These are phyloP conservation scores for Riptortus pedestris DNA, from an alignment of 1,140 invertebrate genomes.

Conservation along the genomic window DNA sequence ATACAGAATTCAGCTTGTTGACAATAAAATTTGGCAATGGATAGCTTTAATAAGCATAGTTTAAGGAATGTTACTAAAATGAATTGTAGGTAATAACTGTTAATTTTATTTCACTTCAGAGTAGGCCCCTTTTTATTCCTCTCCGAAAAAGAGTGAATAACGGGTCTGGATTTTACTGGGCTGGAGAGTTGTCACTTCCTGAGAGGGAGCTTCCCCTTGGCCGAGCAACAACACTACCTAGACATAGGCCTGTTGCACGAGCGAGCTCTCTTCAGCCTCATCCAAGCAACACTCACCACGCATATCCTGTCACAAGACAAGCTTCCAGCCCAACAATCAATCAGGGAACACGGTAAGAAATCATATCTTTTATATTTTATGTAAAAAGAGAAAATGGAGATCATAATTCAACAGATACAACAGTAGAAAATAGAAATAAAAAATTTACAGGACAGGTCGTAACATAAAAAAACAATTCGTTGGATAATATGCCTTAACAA, in stretches of 20 bases:
- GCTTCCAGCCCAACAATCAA: constrained; percentile 34
- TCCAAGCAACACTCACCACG: constrained; percentile 25
- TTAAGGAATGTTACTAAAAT: too few species aligned
- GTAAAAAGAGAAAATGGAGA: too few species aligned
- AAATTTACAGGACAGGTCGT: too few species aligned
- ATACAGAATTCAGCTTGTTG: too few species aligned
- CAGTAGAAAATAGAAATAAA: too few species aligned
- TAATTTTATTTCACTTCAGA: neutral
- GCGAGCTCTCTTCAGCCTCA: constrained; percentile 34
- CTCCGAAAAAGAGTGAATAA: constrained; percentile 35
- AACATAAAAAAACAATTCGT: too few species aligned
- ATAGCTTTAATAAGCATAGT: too few species aligned
- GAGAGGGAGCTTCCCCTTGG: constrained; percentile 32
- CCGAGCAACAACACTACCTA: constrained; percentile 32
- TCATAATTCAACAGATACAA: too few species aligned
- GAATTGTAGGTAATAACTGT: too few species aligned
- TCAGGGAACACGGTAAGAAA: constrained; percentile 24
- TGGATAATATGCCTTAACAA: too few species aligned
- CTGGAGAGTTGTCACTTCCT: constrained; percentile 49
- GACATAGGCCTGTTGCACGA: constrained; percentile 32
- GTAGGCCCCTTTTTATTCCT: constrained; percentile 34
- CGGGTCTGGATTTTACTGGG: constrained; percentile 47
- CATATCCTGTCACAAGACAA: constrained; percentile 31
- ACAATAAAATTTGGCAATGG: too few species aligned
- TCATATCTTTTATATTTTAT: too few species aligned